These are phyloP conservation scores for Apamea sordens DNA, from an alignment of 2,888 invertebrate genomes.

Conservation along the genomic window DNA sequence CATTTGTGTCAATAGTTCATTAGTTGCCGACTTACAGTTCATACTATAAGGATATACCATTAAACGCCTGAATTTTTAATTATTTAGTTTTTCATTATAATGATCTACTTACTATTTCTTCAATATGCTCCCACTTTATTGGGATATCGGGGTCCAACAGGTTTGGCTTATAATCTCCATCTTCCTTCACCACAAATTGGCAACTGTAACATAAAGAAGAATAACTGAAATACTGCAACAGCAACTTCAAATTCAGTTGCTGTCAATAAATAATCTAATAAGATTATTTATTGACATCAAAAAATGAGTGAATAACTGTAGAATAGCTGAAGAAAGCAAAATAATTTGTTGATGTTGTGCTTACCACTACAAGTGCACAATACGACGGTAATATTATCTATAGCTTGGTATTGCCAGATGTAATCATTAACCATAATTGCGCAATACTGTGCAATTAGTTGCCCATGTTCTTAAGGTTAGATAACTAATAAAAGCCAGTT, in stretches of 20 bases:
- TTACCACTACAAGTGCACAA: neutral
- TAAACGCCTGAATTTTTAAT: neutral
- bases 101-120: slow-evolving; percentile 95
- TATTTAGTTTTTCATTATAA: neutral
- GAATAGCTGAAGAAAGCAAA: neutral
- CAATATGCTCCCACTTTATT: slow-evolving; percentile 97
- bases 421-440: neutral
- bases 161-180: slow-evolving; percentile 94
- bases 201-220: slow-evolving; percentile 91
- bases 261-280: too few species aligned
- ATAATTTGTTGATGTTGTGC: neutral
- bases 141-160: slow-evolving; percentile 96
- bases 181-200: slow-evolving; percentile 97
- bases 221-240: neutral
- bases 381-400: too few species aligned
- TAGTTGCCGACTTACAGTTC: neutral
- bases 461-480: slow-evolving; percentile 12
- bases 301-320: neutral
- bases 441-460: neutral
- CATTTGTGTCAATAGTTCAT: neutral
- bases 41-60: too few species aligned
- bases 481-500: slow-evolving; percentile 17
- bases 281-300: neutral
- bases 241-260: neutral
- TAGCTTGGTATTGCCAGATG: neutral